Percentiles rank a stretch among this genome's conserved stretches.
phyloP scores from a whole-genome alignment of 2,113 vertebrate species.

The Neodon shergylaensis region DNA sequence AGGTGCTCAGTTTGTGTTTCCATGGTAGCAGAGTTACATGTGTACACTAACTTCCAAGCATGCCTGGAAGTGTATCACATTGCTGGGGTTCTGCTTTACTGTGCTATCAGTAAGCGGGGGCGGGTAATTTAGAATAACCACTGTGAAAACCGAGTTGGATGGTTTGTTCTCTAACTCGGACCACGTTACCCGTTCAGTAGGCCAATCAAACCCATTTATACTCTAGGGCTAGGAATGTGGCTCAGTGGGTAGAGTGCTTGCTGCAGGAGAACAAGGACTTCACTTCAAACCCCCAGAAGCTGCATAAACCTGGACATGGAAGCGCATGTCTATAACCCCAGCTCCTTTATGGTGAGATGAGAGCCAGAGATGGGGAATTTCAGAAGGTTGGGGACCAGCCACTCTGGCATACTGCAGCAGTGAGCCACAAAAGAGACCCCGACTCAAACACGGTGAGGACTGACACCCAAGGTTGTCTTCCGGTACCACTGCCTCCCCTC shows the following conservation, averaged over 20 bases:
- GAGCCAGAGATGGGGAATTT: background rate
- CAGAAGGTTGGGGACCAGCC: background rate
- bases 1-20: background rate
- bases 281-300: background rate
- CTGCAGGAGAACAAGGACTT: background rate
- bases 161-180: background rate
- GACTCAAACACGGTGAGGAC: background rate
- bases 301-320: background rate
- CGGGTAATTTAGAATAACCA: background rate
- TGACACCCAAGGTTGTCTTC: background rate
- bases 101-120: background rate
- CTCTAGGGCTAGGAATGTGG: background rate
- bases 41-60: background rate
- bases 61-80: background rate
- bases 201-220: no score
- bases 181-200: background rate
- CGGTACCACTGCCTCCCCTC: background rate
- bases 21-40: background rate
- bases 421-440: background rate
- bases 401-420: background rate
- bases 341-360: background rate
- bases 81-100: background rate
- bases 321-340: background rate
- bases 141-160: background rate
- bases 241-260: background rate